Conservation (phyloP, 2,888 invertebrate genomes). For the Rapana venosa region DNA sequence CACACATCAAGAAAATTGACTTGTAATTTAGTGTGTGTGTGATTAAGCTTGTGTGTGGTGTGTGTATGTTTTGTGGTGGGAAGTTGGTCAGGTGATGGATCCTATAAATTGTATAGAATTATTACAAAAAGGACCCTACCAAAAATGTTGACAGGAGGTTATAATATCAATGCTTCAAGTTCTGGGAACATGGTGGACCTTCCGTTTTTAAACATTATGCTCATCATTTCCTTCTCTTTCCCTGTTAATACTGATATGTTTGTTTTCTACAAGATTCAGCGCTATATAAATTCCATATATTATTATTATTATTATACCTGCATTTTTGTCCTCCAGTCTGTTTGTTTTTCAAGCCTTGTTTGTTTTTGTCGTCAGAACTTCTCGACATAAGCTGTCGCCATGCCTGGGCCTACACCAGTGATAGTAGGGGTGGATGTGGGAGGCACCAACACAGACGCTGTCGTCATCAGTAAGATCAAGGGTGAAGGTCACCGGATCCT, state of each 20-base stretch:
- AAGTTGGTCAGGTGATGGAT: not conserved
- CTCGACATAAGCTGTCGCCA: too few relatives aligned
- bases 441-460: conserved; percentile 76
- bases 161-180: not conserved
- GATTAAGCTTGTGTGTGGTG: not conserved
- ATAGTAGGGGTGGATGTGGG: conserved; percentile 75
- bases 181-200: not conserved
- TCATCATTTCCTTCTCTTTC: too few relatives aligned
- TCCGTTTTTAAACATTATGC: too few relatives aligned
- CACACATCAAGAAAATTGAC: too few relatives aligned
- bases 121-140: too few relatives aligned
- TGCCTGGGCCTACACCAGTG: conserved; percentile 45
- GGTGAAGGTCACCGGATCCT: conserved; percentile 54
- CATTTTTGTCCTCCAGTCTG: not conserved
- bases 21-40: not conserved
- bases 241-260: too few relatives aligned
- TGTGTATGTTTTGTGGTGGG: not conserved
- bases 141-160: too few relatives aligned
- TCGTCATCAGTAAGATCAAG: conserved; percentile 56
- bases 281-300: too few relatives aligned
- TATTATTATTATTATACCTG: not conserved
- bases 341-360: not conserved
- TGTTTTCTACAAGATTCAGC: too few relatives aligned
- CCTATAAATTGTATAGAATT: too few relatives aligned
- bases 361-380: not conserved